Percentiles rank a stretch among this genome's conserved stretches.
Conservation (phyloP, 92 coral and sea anemone species). For the Desmophyllum pertusum region DNA sequence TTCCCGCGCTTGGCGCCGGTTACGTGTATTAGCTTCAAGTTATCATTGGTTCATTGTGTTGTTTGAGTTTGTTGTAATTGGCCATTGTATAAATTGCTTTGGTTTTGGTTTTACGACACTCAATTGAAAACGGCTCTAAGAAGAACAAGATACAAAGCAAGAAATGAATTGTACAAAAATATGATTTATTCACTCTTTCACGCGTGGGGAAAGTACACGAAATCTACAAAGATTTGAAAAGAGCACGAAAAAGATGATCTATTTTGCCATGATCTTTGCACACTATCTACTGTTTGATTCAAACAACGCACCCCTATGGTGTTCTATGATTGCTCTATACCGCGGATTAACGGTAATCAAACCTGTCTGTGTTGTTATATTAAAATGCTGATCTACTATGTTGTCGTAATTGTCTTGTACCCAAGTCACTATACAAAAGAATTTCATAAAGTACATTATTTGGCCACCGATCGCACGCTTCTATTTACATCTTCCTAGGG, state of each 20-base stretch:
- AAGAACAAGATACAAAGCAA: not conserved
- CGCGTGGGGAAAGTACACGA: constrained; percentile 14
- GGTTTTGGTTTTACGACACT: too few species aligned
- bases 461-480: constrained; percentile 33
- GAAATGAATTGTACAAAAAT: constrained; percentile 34
- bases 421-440: constrained; percentile 34
- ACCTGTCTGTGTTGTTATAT: not conserved
- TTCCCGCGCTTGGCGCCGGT: too few species aligned
- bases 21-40: too few species aligned
- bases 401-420: not conserved
- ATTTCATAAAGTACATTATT: constrained; percentile 24
- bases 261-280: constrained; percentile 9
- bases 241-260: constrained; percentile 21
- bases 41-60: too few species aligned
- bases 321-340: not conserved
- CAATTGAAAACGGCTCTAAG: too few species aligned
- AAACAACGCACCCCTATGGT: not conserved
- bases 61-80: too few species aligned
- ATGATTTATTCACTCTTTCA: constrained; percentile 43
- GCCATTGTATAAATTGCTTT: too few species aligned
- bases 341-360: not conserved
- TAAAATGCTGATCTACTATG: constrained; percentile 14
- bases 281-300: not conserved
- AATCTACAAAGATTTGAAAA: constrained; percentile 28
- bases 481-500: constrained; percentile 22